Conservation (phyloP, 2,888 invertebrate genomes). For the Thecocarcelia acutangulata region DNA sequence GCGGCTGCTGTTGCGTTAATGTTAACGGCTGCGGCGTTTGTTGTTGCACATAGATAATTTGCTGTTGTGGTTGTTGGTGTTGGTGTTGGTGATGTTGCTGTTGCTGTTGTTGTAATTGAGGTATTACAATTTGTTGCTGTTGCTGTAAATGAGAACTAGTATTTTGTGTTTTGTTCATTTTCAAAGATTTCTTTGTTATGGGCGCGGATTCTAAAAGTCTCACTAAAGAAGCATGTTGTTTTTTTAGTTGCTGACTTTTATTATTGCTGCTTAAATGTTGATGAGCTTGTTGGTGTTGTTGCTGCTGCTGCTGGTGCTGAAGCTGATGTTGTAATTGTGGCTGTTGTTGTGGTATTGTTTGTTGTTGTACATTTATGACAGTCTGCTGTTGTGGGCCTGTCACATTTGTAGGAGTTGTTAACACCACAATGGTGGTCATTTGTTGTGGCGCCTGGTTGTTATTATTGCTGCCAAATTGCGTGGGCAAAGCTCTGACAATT, state of each 20-base stretch:
- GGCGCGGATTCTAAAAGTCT: constrained; percentile 84
- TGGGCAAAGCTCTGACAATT: constrained; percentile 53
- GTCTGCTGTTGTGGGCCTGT: constrained; percentile 71
- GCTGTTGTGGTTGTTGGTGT: constrained; percentile 66
- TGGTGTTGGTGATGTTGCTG: constrained; percentile 66
- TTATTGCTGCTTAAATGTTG: constrained; percentile 64
- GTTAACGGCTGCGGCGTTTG: constrained; percentile 64
- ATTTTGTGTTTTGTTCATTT: constrained; percentile 62
- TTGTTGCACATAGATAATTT: constrained; percentile 70
- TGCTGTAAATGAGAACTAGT: constrained; percentile 63
- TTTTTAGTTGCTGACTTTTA: constrained; percentile 82
- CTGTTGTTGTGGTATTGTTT: constrained; percentile 68
- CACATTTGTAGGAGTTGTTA: constrained; percentile 72
- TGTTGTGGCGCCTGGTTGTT: constrained; percentile 70
- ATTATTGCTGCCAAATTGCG: constrained; percentile 68
- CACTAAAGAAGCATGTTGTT: constrained; percentile 85
- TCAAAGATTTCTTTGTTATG: constrained; percentile 73
- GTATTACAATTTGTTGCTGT: constrained; percentile 64
- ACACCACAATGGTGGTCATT: constrained; percentile 76
- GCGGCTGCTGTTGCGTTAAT: constrained; percentile 59
- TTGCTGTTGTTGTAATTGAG: constrained; percentile 63
- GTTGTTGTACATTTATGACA: constrained; percentile 76
- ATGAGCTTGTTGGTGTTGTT: constrained; percentile 14
- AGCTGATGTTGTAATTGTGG: constrained; percentile 68
- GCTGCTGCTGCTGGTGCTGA: constrained; percentile 71